A percentile compares a stretch with the other conserved stretches of the same genome.
These are phyloP conservation scores for Elanus axillaris DNA, from an alignment of 2,113 vertebrate species.

Conservation along the genomic window DNA sequence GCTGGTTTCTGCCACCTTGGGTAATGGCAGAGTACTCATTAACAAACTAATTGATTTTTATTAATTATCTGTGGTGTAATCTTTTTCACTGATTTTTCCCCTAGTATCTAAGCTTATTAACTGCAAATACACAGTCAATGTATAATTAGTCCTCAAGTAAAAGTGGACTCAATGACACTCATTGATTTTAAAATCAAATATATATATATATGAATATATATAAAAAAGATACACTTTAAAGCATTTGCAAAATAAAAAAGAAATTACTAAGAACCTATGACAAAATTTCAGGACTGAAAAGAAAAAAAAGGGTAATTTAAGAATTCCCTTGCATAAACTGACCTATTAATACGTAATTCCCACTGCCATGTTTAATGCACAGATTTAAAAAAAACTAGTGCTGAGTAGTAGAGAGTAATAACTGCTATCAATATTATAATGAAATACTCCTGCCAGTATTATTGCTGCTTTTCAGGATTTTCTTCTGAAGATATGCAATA, in stretches of 20 bases:
- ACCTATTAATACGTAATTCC: background rate
- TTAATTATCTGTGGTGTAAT: slow-evolving; percentile 80
- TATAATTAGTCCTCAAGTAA: slow-evolving; percentile 70
- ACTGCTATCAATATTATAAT: background rate
- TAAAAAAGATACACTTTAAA: background rate
- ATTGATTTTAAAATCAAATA: background rate
- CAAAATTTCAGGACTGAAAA: background rate
- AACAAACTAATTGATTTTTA: slow-evolving; percentile 85
- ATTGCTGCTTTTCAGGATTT: background rate
- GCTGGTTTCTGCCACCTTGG: slow-evolving; percentile 72
- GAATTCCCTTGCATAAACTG: background rate
- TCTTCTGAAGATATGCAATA: background rate
- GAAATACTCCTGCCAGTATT: background rate
- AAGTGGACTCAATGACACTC: slow-evolving; percentile 45
- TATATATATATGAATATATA: background rate
- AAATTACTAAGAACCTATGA: background rate
- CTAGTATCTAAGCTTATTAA: slow-evolving; percentile 78
- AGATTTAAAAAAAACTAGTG: background rate
- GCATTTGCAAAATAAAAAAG: background rate
- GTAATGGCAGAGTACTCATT: slow-evolving; percentile 77
- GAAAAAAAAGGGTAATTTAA: background rate
- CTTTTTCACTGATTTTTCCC: slow-evolving; percentile 70
- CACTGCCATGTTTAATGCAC: background rate
- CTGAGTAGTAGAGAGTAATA: background rate
- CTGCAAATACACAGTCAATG: slow-evolving; percentile 53